These are phyloP conservation scores for Zelostemma sp. DNA, from an alignment of 1,140 invertebrate species.

Conservation along the genomic window DNA sequence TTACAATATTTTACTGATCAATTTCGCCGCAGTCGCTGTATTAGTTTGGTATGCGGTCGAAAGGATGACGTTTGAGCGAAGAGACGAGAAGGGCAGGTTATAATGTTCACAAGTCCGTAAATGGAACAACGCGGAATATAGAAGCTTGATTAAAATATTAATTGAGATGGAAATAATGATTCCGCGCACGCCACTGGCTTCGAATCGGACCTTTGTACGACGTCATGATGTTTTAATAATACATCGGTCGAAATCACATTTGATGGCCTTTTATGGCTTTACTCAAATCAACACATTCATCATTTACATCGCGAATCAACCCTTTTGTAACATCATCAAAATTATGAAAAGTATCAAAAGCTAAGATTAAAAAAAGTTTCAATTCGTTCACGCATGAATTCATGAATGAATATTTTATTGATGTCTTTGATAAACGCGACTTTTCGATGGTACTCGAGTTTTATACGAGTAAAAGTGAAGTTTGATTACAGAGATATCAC, in stretches of 20 bases:
- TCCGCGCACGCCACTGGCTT: slow-evolving; percentile 51
- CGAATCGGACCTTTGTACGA: slow-evolving; percentile 48
- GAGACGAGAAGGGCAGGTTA: slow-evolving; percentile 46
- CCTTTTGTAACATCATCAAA: no score
- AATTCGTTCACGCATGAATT: no score
- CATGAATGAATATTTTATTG: no score
- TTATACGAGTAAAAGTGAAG: slow-evolving; percentile 37
- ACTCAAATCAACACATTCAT: slow-evolving; percentile 27
- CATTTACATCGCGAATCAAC: neutral
- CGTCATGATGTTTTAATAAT: slow-evolving; percentile 49
- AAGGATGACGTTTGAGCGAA: slow-evolving; percentile 47
- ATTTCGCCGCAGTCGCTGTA: slow-evolving; percentile 29
- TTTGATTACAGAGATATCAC: slow-evolving; percentile 47
- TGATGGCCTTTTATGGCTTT: slow-evolving; percentile 31
- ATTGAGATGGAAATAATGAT: slow-evolving; percentile 66
- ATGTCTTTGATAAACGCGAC: neutral
- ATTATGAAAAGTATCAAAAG: no score
- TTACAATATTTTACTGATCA: neutral
- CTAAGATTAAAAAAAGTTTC: no score
- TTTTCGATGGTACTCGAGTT: neutral
- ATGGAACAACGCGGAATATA: slow-evolving; percentile 62
- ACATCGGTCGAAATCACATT: slow-evolving; percentile 42
- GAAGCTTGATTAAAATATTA: slow-evolving; percentile 66
- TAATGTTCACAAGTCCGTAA: slow-evolving; percentile 61
- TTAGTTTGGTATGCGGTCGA: slow-evolving; percentile 41